Percentiles rank a stretch among this genome's conserved stretches.
Evolutionary conservation across 2,888 invertebrate genomes (phyloP).

Genomic region (Coelinius sp.): DNA sequence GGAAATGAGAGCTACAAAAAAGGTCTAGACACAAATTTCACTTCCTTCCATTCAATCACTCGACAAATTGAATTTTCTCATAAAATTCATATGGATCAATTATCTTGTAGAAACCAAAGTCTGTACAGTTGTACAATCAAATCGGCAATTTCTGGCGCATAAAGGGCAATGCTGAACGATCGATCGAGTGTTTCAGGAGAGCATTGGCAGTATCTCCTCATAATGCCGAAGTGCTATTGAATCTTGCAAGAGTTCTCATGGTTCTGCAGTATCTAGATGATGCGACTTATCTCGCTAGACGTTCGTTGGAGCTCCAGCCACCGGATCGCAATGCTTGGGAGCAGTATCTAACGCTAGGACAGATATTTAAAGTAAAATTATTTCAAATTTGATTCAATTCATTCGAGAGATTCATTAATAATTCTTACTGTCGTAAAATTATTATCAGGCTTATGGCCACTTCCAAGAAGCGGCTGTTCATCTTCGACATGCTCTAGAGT

Average conservation of each 20-base stretch:
- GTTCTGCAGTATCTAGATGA: conserved; percentile 91
- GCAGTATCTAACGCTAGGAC: conserved; percentile 91
- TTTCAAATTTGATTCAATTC: neutral
- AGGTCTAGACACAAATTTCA: no score
- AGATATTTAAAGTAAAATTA: conserved; percentile 81
- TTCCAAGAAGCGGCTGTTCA: conserved; percentile 90
- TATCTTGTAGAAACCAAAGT: conserved; percentile 79
- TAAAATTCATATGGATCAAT: no score
- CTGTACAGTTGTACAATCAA: conserved; percentile 88
- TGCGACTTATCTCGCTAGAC: conserved; percentile 88
- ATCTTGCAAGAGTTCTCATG: conserved; percentile 87
- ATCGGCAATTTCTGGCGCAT: conserved; percentile 94
- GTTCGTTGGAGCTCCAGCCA: conserved; percentile 87
- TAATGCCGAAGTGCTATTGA: conserved; percentile 88
- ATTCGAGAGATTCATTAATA: neutral
- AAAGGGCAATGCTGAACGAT: conserved; percentile 87
- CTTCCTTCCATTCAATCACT: no score
- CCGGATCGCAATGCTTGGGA: conserved; percentile 91
- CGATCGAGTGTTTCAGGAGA: conserved; percentile 91
- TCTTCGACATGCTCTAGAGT: conserved; percentile 84
- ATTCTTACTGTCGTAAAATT: no score
- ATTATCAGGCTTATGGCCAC: conserved; percentile 81
- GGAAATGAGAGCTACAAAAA: no score
- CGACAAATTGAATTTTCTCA: no score
- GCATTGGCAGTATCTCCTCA: conserved; percentile 89